Evolutionary conservation across 1,140 invertebrate genomes (phyloP), one percentile per base, ranked within the genome.

Genomic region (Chironomus striatipennis): DNA sequence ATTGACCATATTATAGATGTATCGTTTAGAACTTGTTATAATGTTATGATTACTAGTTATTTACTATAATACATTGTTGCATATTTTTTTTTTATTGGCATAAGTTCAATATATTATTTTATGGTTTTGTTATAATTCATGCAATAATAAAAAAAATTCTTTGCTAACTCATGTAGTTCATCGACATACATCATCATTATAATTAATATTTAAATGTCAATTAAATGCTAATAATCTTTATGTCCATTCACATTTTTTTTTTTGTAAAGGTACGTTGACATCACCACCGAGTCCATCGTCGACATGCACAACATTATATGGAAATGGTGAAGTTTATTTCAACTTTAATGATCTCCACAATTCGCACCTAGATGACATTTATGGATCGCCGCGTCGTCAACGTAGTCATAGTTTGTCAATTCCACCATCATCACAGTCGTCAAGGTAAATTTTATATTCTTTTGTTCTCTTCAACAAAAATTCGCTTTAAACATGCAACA

Each of bases 281-380:
- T 10, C 17, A 75, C 80, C 80, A 74, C 79, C 79, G 47, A 82
- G 81, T 74, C 81, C 77, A 42, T 82, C 80, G 5, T 82, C 80
- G 74, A 76, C 75, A 74, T 76, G 74, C 73, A 78, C 77, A 34
- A 34, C 24, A 34, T 34, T 34, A 74, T 81, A 78, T 74, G 76
- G 75, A 7, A 77, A 76, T 72, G 78, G 77, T 65, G 81, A 81
- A 75, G 74, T 81, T 3, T 82, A 81, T 75, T 82, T 82, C 65
- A 70, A 70, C 20, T 70, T 70, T 18, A 70, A 20, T 20, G 17
- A 70, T 70, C 6, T 70, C 17, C 17, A 21, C 9, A 57, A 57
- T 57, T n/a, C 47, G n/a, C 47, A 57, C 9, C 2, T n/a, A 12
- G 65, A 70, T 70, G 65, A 70, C n/a, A 18, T 70, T 70, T 70